Base-by-base conservation (phyloP, 2,888 invertebrate genomes). In the Chymomyza amoena region DNA sequence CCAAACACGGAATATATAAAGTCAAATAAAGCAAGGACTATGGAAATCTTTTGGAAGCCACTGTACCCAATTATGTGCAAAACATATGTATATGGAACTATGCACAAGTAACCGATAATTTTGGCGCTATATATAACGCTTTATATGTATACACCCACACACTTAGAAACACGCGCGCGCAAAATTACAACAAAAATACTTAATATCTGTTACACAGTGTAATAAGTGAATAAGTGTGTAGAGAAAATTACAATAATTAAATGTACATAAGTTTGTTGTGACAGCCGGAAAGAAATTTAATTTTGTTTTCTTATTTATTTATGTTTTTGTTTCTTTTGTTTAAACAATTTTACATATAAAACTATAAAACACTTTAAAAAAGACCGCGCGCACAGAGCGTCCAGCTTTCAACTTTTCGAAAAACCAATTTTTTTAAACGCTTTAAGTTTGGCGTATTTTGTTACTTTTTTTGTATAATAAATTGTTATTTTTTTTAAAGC, bases 401-500 rank as follows among this genome's bases (percentile, higher is more conserved):
- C 52, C 16, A 18, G 52, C 52, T 16, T 54, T 6, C 2, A 18
- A 54, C 6, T 54, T 54, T 54, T 54, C 16, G 32, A 32, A 16
- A 18, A 18, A 54, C 18, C 16, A 54, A n/a, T 18, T 54, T 32
- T 54, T 54, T n/a, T 0, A 45, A 45, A 13, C 10, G 39, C 2
- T 45, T 13, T 0, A 13, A 13, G 10, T 13, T 13, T 36, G 36
- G 36, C 7, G 36, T 36, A 36, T 36, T 36, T 36, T 6, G 36
- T 18, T 61, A 25, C 36, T 60, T 68, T 61, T 70, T 18, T 62
- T 66, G 36, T 54, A 39, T n/a, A 6, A 57, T 61, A 71, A 64
- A 66, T 68, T 52, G 68, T 68, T 61, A 36, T 45, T 68, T 69
- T 68, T 64, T 72, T 80, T 72, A 60, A 54, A 4, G 70, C 66